phyloP scores from a whole-genome alignment of 37 sponge, comb jelly and placozoan genomes.

The Eunapius fragilis region DNA sequence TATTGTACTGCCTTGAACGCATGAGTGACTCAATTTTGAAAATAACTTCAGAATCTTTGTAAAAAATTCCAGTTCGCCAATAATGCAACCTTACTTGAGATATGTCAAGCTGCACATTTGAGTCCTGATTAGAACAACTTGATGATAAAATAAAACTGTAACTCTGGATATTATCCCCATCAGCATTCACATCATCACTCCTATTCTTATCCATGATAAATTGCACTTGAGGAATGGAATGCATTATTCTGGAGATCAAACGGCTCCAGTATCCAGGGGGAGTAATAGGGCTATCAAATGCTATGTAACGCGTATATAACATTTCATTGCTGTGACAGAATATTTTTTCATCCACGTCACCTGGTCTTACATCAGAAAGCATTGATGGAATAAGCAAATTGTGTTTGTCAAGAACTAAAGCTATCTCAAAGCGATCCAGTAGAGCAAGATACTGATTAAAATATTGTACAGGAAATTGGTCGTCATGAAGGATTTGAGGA shows the following conservation, averaged over 20 bases:
- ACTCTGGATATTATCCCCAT: background rate
- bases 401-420: conserved; percentile 80
- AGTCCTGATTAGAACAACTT: background rate
- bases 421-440: conserved; percentile 88
- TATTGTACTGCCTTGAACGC: background rate
- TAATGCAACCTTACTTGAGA: background rate
- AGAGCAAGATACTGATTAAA: conserved; percentile 81
- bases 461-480: conserved; percentile 74
- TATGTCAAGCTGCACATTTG: background rate
- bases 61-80: conserved; percentile 14
- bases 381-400: conserved; percentile 86
- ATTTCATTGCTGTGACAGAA: background rate
- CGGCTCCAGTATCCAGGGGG: conserved; percentile 89
- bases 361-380: conserved; percentile 51
- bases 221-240: conserved; percentile 19
- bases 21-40: conserved; percentile 6
- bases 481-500: conserved; percentile 70
- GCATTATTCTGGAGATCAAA: conserved; percentile 65
- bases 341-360: conserved; percentile 9
- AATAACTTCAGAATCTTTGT: background rate
- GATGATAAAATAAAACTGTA: background rate
- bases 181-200: background rate
- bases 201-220: background rate
- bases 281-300: conserved; percentile 19
- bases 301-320: conserved; percentile 38